Conservation (phyloP, 2,888 invertebrate species). For the Bursaphelenchus okinawaensis region DNA sequence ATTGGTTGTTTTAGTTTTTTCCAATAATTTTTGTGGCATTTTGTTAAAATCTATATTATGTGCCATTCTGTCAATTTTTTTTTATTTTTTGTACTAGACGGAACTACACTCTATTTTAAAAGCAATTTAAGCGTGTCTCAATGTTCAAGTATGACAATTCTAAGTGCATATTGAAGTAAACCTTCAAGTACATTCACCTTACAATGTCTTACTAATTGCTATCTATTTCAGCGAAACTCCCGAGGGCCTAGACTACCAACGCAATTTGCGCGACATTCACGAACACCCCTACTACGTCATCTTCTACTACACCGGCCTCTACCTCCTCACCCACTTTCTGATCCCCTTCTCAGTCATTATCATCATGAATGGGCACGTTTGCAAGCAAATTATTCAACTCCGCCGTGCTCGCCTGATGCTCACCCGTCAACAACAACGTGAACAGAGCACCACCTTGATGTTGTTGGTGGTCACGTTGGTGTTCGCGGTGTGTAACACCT, state of each 20-base stretch:
- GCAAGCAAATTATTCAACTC: conserved; percentile 37
- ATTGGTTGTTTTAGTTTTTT: no score
- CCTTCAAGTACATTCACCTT: no score
- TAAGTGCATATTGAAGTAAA: no score
- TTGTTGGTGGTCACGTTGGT: conserved; percentile 51
- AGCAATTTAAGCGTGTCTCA: no score
- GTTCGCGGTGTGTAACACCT: conserved; percentile 51
- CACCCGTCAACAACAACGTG: conserved; percentile 53
- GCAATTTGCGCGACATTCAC: conserved; percentile 28
- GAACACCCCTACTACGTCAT: conserved; percentile 41
- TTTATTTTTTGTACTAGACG: no score
- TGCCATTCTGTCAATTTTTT: no score
- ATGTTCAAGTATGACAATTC: no score
- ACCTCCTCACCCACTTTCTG: conserved; percentile 52
- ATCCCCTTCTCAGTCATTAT: conserved; percentile 51
- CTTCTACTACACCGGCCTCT: conserved; percentile 49
- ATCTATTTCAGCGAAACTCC: conserved; percentile 11
- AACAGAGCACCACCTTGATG: conserved; percentile 54
- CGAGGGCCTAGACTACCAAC: conserved; percentile 17
- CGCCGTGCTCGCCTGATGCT: conserved; percentile 41
- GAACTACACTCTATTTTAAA: no score
- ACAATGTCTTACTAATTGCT: no score
- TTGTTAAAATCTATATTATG: no score
- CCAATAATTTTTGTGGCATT: no score
- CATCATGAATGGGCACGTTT: conserved; percentile 42